Evolutionary conservation across 2,113 vertebrate genomes (phyloP).

Genomic region (Shinisaurus crocodilurus): DNA sequence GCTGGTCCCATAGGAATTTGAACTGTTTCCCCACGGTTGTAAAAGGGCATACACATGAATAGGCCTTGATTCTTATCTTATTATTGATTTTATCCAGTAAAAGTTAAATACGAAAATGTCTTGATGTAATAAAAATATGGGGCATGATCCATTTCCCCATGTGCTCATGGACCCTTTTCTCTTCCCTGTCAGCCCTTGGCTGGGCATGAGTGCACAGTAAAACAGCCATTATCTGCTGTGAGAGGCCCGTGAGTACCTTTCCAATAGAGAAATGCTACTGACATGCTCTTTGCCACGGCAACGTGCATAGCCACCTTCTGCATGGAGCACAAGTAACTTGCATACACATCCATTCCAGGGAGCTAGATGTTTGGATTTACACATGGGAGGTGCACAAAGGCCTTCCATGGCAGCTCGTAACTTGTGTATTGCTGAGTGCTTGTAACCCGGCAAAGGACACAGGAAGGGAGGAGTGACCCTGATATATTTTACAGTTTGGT

Average conservation of each 20-base stretch:
- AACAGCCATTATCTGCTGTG: neutral
- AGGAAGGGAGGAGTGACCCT: neutral
- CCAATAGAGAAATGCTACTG: neutral
- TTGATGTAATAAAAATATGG: neutral
- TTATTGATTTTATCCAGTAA: neutral
- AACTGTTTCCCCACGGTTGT: neutral
- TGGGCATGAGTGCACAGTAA: neutral
- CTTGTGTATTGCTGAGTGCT: neutral
- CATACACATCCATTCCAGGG: neutral
- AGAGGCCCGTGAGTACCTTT: neutral
- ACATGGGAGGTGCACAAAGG: neutral
- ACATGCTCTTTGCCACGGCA: neutral
- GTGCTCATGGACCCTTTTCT: neutral
- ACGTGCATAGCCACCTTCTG: neutral
- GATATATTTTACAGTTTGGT: neutral
- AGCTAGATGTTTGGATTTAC: neutral
- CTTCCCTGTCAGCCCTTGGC: neutral
- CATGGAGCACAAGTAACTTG: neutral
- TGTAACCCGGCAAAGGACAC: neutral
- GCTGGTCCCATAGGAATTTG: neutral
- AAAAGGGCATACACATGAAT: neutral
- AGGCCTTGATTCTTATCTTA: neutral
- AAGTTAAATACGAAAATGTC: neutral
- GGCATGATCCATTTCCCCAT: neutral
- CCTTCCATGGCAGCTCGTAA: neutral